A percentile compares a stretch with the other conserved stretches of the same genome.
These are phyloP conservation scores for Pseudorectes ferrugineus DNA, from an alignment of 2,113 vertebrate genomes.

Conservation along the genomic window DNA sequence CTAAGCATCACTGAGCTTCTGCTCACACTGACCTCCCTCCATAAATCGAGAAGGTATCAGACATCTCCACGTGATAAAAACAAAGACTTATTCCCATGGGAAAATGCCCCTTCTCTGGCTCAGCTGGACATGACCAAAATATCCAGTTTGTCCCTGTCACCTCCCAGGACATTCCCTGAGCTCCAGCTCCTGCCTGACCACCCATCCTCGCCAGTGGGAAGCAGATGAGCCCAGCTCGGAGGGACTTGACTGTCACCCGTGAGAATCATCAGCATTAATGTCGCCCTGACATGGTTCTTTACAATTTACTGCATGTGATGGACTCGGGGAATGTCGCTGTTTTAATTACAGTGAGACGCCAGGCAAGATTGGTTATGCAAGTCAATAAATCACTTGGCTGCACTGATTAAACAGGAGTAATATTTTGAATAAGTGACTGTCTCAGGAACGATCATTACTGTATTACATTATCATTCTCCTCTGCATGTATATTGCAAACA, in stretches of 20 bases:
- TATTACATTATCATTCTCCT: slow-evolving; percentile 54
- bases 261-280: neutral
- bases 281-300: neutral
- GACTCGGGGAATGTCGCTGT: neutral
- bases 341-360: slow-evolving; percentile 51
- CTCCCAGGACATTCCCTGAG: neutral
- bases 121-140: accelerated
- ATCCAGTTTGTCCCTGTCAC: neutral
- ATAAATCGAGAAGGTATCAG: accelerated
- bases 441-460: slow-evolving; percentile 43
- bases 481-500: slow-evolving; percentile 55
- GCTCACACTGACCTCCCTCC: neutral
- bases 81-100: accelerated
- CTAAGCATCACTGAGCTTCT: neutral
- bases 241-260: neutral
- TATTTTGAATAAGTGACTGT: slow-evolving; percentile 63
- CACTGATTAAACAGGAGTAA: slow-evolving; percentile 63
- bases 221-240: neutral
- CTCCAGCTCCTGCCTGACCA: neutral
- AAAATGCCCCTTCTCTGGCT: neutral
- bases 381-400: slow-evolving; percentile 64
- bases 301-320: slow-evolving; percentile 22
- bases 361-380: slow-evolving; percentile 36
- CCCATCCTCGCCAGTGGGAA: accelerated
- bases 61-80: neutral